Conservation (phyloP, 37 sponge, comb jelly and placozoan genomes). For the Aphrocallistes beatrix region DNA sequence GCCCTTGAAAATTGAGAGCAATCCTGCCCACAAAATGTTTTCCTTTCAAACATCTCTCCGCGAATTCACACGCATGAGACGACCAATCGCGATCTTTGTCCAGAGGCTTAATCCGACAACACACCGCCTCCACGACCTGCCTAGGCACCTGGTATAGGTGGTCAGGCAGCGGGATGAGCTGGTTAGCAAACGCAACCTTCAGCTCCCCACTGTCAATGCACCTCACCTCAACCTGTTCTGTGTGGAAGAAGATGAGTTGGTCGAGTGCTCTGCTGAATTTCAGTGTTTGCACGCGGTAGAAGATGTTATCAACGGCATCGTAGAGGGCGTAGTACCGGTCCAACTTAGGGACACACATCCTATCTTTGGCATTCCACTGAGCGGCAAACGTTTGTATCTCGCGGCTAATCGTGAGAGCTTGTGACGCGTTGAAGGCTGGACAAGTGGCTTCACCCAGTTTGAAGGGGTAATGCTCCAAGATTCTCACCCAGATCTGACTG, state of each 20-base stretch:
- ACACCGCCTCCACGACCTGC: constrained; percentile 43
- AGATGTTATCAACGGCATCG: constrained; percentile 21
- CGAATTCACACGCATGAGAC: constrained; percentile 10
- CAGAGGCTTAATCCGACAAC: constrained; percentile 41
- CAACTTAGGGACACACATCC: not conserved
- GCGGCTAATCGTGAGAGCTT: not conserved
- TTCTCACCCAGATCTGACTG: constrained; percentile 42
- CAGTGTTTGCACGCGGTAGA: constrained; percentile 34
- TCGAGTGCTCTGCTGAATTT: constrained; percentile 23
- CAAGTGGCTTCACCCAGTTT: constrained; percentile 23
- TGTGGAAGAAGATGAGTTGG: not conserved
- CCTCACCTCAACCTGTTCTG: constrained; percentile 27
- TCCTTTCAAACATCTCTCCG: not conserved
- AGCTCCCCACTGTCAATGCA: constrained; percentile 45
- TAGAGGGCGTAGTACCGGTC: constrained; percentile 25
- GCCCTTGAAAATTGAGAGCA: not conserved
- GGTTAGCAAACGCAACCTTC: constrained; percentile 44
- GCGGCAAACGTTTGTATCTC: not conserved
- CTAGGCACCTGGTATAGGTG: constrained; percentile 26
- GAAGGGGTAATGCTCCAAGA: constrained; percentile 39
- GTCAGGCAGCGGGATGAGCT: constrained; percentile 40
- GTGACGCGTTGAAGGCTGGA: not conserved
- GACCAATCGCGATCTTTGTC: constrained; percentile 61
- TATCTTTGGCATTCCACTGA: not conserved
- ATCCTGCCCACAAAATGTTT: not conserved